Evolutionary conservation across 2,797 vertebrate species (phyloP).

Genomic region (Ispidina picta): DNA sequence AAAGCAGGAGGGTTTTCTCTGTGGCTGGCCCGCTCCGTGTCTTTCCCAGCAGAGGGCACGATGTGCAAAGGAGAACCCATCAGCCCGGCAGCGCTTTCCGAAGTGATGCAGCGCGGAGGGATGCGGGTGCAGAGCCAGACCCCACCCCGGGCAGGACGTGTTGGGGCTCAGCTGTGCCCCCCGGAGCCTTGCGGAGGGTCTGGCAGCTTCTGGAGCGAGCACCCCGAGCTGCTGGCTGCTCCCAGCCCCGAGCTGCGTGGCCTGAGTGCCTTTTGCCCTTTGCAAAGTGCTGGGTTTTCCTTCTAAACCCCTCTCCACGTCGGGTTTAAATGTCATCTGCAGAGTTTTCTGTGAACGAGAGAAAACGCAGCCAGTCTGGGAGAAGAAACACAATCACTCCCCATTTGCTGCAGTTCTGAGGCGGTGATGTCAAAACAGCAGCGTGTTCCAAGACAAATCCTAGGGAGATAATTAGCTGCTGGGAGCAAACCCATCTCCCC

Average conservation of each 20-base stretch:
- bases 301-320: not conserved
- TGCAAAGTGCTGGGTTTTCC: fast-evolving
- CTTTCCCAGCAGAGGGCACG: conserved; percentile 58
- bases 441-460: not conserved
- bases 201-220: not conserved
- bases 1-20: fast-evolving
- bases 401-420: not conserved
- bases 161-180: fast-evolving
- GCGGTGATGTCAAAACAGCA: not conserved
- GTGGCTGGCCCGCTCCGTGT: fast-evolving
- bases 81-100: fast-evolving
- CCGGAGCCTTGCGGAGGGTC: not conserved
- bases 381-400: fast-evolving
- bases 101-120: fast-evolving
- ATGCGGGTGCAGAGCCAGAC: fast-evolving
- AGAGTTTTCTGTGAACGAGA: not conserved
- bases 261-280: not conserved
- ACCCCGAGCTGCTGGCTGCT: fast-evolving
- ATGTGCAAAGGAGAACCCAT: not conserved
- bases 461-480: fast-evolving
- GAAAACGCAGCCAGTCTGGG: not conserved
- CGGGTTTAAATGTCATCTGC: not conserved
- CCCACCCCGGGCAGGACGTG: fast-evolving
- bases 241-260: fast-evolving
- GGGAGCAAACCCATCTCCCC: not conserved